Base-by-base conservation (phyloP, 2,888 invertebrate species). In the Acanthococcus lagerstroemiae region DNA sequence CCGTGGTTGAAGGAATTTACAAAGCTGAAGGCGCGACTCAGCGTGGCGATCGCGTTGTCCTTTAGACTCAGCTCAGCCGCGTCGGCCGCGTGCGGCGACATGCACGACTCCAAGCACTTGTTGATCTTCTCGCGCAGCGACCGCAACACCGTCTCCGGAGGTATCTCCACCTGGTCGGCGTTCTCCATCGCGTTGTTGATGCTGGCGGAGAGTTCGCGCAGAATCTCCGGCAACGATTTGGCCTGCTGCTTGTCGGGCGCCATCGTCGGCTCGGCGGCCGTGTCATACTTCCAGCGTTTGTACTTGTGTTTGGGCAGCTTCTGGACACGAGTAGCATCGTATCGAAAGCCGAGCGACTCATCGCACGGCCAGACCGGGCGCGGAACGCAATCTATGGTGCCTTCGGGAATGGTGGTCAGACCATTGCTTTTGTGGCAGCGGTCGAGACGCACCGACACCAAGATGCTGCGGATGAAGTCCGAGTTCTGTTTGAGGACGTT, bases 41-140 rank as follows among this genome's bases (percentile, higher is more conserved):
- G 37, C 21, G 54, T 63, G 15, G 37, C 37, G 27, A 30, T 24
- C 57, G 69, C 60, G 69, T 71, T 19, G 67, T 68, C 65, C n/a
- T 37, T 37, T 9, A 37, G 37, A 37, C 12, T n/a, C 12, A 15
- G 37, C n/a, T 65, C 68, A 56, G 63, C 68, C 15, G 67, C 69
- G 56, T 65, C 69, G 66, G 69, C 70, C 63, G 68, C 17, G 12
- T 3, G 19, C 22, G 24, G 5, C 21, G 50, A 26, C 30, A 22
- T 19, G 22, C 17, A 7, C 24, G 6, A 21, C 22, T 21, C 46
- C 24, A 54, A 17, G 24, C 63, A 50, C 15, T 21, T n/a, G 44
- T 37, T 46, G 63, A 63, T 54, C 48, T 63, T 63, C 26, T 50
- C 17, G n/a, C 52, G 63, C 24, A 63, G 30, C 4, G 52, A 26